These are phyloP conservation scores for Drosophila crucigera DNA, from an alignment of 2,888 invertebrate genomes.

Conservation along the genomic window DNA sequence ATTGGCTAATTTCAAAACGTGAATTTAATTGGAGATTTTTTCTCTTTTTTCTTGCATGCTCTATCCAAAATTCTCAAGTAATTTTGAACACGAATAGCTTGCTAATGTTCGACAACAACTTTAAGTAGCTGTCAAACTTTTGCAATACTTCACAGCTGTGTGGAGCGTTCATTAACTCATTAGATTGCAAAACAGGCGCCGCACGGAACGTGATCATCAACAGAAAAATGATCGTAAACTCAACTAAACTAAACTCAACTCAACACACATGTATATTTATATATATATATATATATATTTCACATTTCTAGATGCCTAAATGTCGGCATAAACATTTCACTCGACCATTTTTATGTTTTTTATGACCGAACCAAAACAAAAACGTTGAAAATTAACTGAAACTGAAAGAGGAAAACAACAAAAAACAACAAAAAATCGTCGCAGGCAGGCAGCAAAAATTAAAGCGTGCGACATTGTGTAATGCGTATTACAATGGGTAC, in stretches of 20 bases:
- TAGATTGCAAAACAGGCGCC: slow-evolving; percentile 48
- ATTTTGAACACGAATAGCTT: slow-evolving; percentile 17
- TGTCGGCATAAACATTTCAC: slow-evolving; percentile 67
- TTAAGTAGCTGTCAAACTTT: slow-evolving; percentile 33
- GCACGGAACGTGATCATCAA: slow-evolving; percentile 42
- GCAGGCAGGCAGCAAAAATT: slow-evolving; percentile 26
- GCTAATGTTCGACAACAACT: slow-evolving; percentile 3
- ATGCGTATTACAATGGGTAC: slow-evolving; percentile 43
- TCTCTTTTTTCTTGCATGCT: background rate
- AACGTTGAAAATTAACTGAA: slow-evolving; percentile 43
- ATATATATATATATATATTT: slow-evolving; percentile 11
- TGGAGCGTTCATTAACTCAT: slow-evolving; percentile 35
- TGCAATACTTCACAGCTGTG: slow-evolving; percentile 23
- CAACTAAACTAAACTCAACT: slow-evolving; percentile 25
- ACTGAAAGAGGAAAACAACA: slow-evolving; percentile 19
- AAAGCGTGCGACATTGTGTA: slow-evolving; percentile 68
- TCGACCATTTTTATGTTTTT: slow-evolving; percentile 46
- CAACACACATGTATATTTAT: background rate
- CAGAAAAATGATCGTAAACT: slow-evolving; percentile 35
- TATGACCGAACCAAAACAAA: slow-evolving; percentile 37
- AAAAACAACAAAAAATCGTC: background rate
- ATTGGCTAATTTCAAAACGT: background rate
- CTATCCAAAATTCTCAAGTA: background rate
- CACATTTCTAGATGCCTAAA: slow-evolving; percentile 46
- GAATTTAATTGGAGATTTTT: slow-evolving; percentile 11